Base-by-base conservation (phyloP, 2,113 vertebrate species). In the Lophotis ruficrista region DNA sequence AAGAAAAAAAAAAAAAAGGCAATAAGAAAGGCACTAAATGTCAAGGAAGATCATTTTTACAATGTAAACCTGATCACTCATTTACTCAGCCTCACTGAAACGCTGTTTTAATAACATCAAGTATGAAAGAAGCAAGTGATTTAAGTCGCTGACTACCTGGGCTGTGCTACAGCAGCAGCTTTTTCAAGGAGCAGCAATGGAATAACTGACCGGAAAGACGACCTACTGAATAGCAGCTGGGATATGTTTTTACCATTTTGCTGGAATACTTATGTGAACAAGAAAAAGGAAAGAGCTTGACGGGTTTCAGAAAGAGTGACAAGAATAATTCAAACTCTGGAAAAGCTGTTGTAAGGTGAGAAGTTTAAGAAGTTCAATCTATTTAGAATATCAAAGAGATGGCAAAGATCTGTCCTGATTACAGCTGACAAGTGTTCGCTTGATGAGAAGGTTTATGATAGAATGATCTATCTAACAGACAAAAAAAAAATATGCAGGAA, bases 401-500 rank as follows among this genome's bases (percentile, higher is more conserved):
- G 27, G 87, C 61, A 90, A 93, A 91, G 89, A 89, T 85, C 37
- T 83, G 58, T 76, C 85, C 85, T 88, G 90, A 93, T 77, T 70
- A 65, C 54, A 86, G 75, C 4, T 91, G 87, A 91, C 66, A 90
- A 86, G 87, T 58, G 56, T 73, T 94, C 3, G 2, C 48, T 77
- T 91, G 78, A 96, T 95, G 93, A 93, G 61, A 91, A 66, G 91
- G 85, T 95, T 95, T 95, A 94, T 96, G 90, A 83, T 6, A 91
- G 87, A 85, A 95, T 94, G 96, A 90, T 75, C 80, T 28, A 86
- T 35, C 56, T 54, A 86, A 88, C 68, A 86, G 88, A 92, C 83
- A 90, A 35, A 87, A 88, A 48, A 41, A 41, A 43, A 71, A 50
- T 6, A 70, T 64, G 80, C 77, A 21, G 37, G 86, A 82, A 37